phyloP scores from a whole-genome alignment of 2,888 invertebrate species.

The Dyspetes luteomarginatus region DNA sequence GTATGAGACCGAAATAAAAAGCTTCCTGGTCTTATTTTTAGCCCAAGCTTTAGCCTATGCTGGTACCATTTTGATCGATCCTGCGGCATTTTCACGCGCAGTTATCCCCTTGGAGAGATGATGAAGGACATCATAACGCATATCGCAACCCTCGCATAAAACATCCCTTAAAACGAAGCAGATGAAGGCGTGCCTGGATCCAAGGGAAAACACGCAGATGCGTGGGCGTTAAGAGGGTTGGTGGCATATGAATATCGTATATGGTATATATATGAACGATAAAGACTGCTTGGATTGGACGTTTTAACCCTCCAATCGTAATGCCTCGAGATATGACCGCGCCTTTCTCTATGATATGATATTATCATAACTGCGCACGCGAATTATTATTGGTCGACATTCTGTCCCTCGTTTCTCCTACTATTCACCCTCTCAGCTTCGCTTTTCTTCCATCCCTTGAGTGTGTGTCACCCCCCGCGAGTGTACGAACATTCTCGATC shows the following conservation, averaged over 20 bases:
- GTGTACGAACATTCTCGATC: slow-evolving; percentile 37
- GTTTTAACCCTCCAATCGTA: slow-evolving; percentile 79
- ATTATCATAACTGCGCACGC: slow-evolving; percentile 82
- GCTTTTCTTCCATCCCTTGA: slow-evolving; percentile 74
- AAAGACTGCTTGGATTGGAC: slow-evolving; percentile 73
- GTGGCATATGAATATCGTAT: slow-evolving; percentile 61
- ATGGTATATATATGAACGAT: slow-evolving; percentile 39
- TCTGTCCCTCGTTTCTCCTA: slow-evolving; percentile 73
- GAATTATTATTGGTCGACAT: slow-evolving; percentile 82
- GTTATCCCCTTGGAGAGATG: too few relatives aligned
- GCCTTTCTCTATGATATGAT: slow-evolving; percentile 81
- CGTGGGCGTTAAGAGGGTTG: slow-evolving; percentile 64
- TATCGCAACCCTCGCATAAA: slow-evolving; percentile 3
- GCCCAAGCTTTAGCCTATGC: too few relatives aligned
- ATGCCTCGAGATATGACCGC: slow-evolving; percentile 76
- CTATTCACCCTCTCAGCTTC: slow-evolving; percentile 70
- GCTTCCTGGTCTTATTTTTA: too few relatives aligned
- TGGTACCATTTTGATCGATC: too few relatives aligned
- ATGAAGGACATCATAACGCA: slow-evolving; percentile 50
- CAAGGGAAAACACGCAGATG: slow-evolving; percentile 52
- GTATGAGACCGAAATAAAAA: too few relatives aligned
- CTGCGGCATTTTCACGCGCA: too few relatives aligned
- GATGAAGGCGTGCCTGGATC: slow-evolving; percentile 62
- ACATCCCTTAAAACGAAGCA: slow-evolving; percentile 14
- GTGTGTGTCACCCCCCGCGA: slow-evolving; percentile 71